A percentile compares a stretch with the other conserved stretches of the same genome.
These are phyloP conservation scores for Dicyrtomina minuta DNA, from an alignment of 2,888 invertebrate genomes.

Conservation along the genomic window DNA sequence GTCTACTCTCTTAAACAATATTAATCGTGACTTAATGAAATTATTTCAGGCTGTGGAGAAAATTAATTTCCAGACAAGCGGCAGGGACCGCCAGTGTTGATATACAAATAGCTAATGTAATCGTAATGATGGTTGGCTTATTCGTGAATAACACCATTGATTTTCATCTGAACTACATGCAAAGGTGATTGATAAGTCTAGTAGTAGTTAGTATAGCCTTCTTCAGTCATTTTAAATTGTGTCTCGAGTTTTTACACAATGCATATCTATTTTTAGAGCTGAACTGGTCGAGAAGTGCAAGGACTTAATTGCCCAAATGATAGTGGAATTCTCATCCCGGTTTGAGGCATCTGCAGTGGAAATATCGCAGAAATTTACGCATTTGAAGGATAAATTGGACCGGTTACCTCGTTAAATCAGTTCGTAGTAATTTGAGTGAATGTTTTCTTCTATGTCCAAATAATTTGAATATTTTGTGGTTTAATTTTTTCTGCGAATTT, in stretches of 20 bases:
- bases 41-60: conserved; percentile 46
- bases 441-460: background rate
- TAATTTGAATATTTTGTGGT: background rate
- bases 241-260: background rate
- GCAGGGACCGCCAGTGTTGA: conserved; percentile 38
- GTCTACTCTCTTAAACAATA: too few relatives aligned
- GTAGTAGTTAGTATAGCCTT: too few relatives aligned
- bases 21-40: background rate
- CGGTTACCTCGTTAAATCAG: conserved; percentile 17
- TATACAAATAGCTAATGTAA: conserved; percentile 47
- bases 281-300: conserved; percentile 52
- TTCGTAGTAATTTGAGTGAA: background rate
- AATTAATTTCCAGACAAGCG: conserved; percentile 36
- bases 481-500: too few relatives aligned
- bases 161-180: conserved; percentile 33
- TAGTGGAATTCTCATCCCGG: conserved; percentile 51
- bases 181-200: too few relatives aligned
- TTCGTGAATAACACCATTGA: conserved; percentile 46
- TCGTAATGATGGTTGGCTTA: conserved; percentile 47
- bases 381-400: conserved; percentile 44
- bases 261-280: conserved; percentile 30
- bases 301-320: conserved; percentile 48
- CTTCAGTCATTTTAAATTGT: background rate
- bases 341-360: conserved; percentile 45
- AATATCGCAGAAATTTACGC: conserved; percentile 38